Conservation (phyloP, 1,140 invertebrate species). For the Thaumatotibia leucotreta region DNA sequence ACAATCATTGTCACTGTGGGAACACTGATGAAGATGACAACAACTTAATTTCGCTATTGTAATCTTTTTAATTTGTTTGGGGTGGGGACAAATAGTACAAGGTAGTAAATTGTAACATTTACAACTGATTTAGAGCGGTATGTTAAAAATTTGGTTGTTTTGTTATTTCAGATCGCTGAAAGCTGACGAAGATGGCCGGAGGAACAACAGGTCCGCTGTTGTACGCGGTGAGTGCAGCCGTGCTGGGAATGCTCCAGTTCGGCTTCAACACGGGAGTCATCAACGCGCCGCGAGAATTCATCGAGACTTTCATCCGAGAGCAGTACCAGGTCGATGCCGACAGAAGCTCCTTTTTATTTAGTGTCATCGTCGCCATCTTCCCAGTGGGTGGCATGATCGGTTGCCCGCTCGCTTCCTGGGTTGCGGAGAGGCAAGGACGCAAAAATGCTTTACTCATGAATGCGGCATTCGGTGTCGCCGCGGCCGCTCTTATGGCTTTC, state of each 20-base stretch:
- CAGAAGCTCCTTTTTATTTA: constrained; percentile 81
- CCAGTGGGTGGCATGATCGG: constrained; percentile 97
- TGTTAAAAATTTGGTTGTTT: not conserved
- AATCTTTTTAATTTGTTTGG: too few relatives aligned
- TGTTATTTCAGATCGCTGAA: constrained; percentile 21
- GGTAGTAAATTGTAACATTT: not conserved
- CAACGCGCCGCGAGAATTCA: constrained; percentile 95
- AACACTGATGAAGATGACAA: too few relatives aligned
- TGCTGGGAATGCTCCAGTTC: constrained; percentile 98
- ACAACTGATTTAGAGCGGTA: constrained; percentile 19
- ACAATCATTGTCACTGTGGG: too few relatives aligned
- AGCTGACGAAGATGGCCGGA: constrained; percentile 42
- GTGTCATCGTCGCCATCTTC: constrained; percentile 95
- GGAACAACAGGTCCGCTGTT: constrained; percentile 93
- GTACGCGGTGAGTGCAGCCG: constrained; percentile 94
- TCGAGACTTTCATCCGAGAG: constrained; percentile 95
- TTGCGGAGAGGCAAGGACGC: constrained; percentile 78
- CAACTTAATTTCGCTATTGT: too few relatives aligned
- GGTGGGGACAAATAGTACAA: too few relatives aligned
- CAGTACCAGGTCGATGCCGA: constrained; percentile 84
- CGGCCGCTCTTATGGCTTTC: constrained; percentile 64
- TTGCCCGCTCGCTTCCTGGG: constrained; percentile 92
- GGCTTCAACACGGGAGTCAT: constrained; percentile 99
- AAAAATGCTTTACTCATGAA: constrained; percentile 64
- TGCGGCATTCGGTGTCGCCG: constrained; percentile 58